A percentile compares a stretch with the other conserved stretches of the same genome.
phyloP scores from a whole-genome alignment of 2,113 vertebrate genomes.

The Myotis brandtii region DNA sequence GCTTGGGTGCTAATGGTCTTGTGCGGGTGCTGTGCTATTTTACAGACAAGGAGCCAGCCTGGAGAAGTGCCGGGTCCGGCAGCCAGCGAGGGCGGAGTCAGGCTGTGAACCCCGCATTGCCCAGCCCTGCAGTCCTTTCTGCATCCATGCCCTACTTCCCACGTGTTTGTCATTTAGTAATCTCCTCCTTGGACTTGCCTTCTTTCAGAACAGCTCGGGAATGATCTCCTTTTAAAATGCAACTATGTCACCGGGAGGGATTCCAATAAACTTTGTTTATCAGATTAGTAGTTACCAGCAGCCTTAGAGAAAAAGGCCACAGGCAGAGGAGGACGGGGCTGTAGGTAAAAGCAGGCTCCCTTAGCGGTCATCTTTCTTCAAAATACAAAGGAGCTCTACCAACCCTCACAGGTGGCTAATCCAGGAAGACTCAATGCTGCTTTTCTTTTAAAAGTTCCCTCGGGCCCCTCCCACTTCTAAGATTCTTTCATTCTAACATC shows the following conservation, averaged over 20 bases:
- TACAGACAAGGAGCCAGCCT: neutral
- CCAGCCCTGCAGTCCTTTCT: neutral
- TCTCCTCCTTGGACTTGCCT: neutral
- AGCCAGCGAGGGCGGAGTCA: neutral
- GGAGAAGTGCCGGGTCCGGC: neutral
- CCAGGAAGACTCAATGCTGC: neutral
- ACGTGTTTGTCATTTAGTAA: neutral
- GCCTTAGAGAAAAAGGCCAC: neutral
- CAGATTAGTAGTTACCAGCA: neutral
- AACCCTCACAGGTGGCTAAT: neutral
- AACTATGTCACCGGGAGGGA: neutral
- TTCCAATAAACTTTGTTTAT: neutral
- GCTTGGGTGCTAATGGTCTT: neutral
- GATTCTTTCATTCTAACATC: neutral
- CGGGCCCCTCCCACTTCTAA: neutral
- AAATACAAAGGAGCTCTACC: neutral
- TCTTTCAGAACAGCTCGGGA: neutral
- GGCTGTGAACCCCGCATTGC: neutral
- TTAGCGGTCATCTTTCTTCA: neutral
- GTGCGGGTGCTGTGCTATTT: neutral
- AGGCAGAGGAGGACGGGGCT: neutral
- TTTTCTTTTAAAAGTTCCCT: constrained; percentile 29
- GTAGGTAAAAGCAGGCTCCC: neutral
- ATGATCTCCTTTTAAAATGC: constrained; percentile 46
- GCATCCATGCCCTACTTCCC: neutral